Base-by-base conservation (phyloP, 2,888 invertebrate genomes). In the Pimpla rufipes region DNA sequence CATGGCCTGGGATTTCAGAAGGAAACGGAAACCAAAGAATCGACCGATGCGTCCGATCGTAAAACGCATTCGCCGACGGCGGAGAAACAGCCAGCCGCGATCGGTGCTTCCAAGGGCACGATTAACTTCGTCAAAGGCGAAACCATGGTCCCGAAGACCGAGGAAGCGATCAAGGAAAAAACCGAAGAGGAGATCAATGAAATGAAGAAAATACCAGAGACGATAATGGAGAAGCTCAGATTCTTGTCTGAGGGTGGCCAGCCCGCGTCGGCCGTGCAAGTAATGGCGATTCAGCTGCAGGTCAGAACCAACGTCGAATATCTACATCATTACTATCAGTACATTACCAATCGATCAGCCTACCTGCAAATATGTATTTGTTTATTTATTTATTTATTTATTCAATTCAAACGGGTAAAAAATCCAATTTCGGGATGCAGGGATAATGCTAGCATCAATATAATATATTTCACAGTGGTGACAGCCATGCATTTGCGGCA, bases 201-300 rank as follows among this genome's bases (percentile, higher is more conserved):
- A 70, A 90, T 94, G 18, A 93, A 93, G 75, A 90, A 91, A 35
- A 91, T 93, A 62, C 94, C 94, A 64, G 93, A 93, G 40, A 91
- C 94, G 7, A 93, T 95, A 67, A 93, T 93, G 83, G 95, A 95
- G 85, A 96, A 96, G 90, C 92, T 95, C 52, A 93, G 92, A 83
- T 96, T 95, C 90, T 90, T 96, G 71, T 94, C 94, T 29, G 95
- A 95, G 87, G 95, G 95, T 5, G 94, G 94, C 85, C 94, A 94
- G 11, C 91, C 93, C 29, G 94, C 95, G 18, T 94, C 95, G 57
- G 94, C 95, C 5, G 95, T 95, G 55, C 95, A 95, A 93, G 91
- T 94, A 37, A 95, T 96, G 94, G 93, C 94, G 57, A 95, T 95
- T 87, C 95, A 96, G 92, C 93, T 95, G 85, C 95, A 95, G 92